phyloP scores from a whole-genome alignment of 2,113 vertebrate species.

The Triplophysa rosa region DNA sequence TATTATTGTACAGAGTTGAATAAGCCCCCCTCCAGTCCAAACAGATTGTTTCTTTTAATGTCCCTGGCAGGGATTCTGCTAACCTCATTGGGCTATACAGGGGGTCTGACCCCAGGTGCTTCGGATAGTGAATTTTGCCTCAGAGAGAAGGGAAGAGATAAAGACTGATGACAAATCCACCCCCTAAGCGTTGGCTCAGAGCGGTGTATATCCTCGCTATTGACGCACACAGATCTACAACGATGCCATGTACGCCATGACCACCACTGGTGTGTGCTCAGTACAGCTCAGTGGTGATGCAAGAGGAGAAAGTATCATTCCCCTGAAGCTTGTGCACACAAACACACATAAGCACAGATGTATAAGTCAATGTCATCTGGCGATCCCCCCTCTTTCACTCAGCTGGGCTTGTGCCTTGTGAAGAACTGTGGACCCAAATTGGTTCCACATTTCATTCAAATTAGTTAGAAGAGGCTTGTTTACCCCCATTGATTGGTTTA shows the following conservation, averaged over 20 bases:
- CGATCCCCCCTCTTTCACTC: slow-evolving; percentile 56
- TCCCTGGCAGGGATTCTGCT: slow-evolving; percentile 15
- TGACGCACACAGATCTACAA: slow-evolving; percentile 54
- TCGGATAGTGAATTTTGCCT: slow-evolving; percentile 34
- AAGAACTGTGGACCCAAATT: slow-evolving; percentile 55
- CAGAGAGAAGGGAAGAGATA: slow-evolving; percentile 39
- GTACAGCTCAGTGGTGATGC: slow-evolving; percentile 45
- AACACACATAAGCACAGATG: slow-evolving; percentile 37
- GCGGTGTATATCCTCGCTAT: slow-evolving; percentile 35
- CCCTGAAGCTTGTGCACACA: slow-evolving; percentile 10
- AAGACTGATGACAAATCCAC: slow-evolving; percentile 48
- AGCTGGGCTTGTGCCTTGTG: slow-evolving; percentile 49
- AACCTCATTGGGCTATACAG: slow-evolving; percentile 8
- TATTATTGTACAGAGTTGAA: slow-evolving; percentile 31
- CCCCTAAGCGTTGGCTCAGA: slow-evolving; percentile 38
- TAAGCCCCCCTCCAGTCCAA: slow-evolving; percentile 3
- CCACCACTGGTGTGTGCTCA: slow-evolving; percentile 24
- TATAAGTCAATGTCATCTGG: slow-evolving; percentile 52
- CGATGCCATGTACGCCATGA: slow-evolving; percentile 39
- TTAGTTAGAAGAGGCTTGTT: slow-evolving; percentile 41
- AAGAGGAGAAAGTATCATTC: slow-evolving; percentile 52
- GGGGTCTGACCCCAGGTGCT: slow-evolving; percentile 32
- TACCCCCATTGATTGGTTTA: slow-evolving; percentile 35
- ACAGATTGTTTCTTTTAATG: slow-evolving; percentile 31
- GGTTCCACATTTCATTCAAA: slow-evolving; percentile 66